Conservation (phyloP, 2,888 invertebrate species). For the Barypeithes pellucidus region DNA sequence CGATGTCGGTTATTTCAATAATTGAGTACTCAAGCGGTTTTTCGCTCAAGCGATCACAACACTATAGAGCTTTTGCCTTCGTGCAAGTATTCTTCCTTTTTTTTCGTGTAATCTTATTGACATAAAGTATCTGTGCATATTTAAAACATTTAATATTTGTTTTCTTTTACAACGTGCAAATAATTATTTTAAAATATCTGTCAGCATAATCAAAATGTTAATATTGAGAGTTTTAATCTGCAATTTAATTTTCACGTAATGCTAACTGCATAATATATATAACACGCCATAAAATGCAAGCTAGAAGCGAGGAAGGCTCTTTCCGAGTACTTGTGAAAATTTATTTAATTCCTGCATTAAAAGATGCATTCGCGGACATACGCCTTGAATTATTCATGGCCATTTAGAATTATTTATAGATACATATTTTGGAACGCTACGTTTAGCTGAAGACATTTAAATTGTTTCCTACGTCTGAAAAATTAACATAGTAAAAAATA, state of each 20-base stretch:
- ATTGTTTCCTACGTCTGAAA: no score
- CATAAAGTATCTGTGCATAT: no score
- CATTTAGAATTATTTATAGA: not conserved
- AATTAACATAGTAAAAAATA: no score
- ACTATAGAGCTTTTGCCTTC: no score
- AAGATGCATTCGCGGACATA: constrained; percentile 17
- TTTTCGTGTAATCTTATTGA: no score
- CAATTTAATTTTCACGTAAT: constrained; percentile 1
- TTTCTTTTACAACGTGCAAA: no score
- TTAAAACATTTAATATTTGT: no score
- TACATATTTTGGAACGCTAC: not conserved
- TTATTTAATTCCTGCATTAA: constrained; percentile 19
- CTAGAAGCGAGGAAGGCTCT: not conserved
- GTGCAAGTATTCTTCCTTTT: no score
- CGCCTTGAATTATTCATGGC: constrained; percentile 22
- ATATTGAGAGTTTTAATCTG: not conserved
- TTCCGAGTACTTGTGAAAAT: not conserved
- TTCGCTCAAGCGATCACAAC: no score
- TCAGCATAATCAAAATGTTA: not conserved
- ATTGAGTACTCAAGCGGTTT: no score
- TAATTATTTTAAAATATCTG: no score
- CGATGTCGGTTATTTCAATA: no score
- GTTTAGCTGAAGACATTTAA: not conserved
- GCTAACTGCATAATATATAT: not conserved
- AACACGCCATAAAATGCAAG: not conserved